Conservation (phyloP, 2,888 invertebrate species). For the Anagyrus pseudococci region DNA sequence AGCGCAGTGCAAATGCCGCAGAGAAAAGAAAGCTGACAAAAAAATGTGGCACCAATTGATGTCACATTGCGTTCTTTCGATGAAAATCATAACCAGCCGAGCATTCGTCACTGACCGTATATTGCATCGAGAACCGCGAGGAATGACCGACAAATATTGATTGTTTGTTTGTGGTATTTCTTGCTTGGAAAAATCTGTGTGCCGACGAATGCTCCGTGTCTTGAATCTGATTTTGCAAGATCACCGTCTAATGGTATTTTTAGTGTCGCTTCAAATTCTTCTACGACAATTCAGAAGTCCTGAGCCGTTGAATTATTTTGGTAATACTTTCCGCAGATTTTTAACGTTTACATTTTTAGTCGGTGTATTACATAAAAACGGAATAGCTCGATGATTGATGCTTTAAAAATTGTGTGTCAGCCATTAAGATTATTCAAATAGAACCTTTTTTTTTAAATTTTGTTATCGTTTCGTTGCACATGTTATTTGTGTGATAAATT, state of each 20-base stretch:
- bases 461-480: too few relatives aligned
- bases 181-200: background rate
- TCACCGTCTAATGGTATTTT: conserved; percentile 23
- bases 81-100: background rate
- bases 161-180: conserved; percentile 16
- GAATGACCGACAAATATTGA: conserved; percentile 24
- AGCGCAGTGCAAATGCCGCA: too few relatives aligned
- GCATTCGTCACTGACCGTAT: conserved; percentile 26
- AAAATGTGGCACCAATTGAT: too few relatives aligned
- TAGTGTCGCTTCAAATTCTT: conserved; percentile 1
- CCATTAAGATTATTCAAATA: too few relatives aligned
- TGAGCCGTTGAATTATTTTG: background rate
- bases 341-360: too few relatives aligned
- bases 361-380: too few relatives aligned
- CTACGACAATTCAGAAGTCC: conserved; percentile 10
- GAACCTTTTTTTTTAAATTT: too few relatives aligned
- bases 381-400: too few relatives aligned
- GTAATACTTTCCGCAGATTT: conserved; percentile 9
- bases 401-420: too few relatives aligned
- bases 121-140: background rate
- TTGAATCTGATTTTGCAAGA: conserved; percentile 2
- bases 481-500: too few relatives aligned
- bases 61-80: too few relatives aligned
- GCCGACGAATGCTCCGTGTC: background rate
- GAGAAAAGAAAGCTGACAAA: too few relatives aligned